phyloP scores from a whole-genome alignment of 2,113 vertebrate species.

The Rhagologus leucostigma region DNA sequence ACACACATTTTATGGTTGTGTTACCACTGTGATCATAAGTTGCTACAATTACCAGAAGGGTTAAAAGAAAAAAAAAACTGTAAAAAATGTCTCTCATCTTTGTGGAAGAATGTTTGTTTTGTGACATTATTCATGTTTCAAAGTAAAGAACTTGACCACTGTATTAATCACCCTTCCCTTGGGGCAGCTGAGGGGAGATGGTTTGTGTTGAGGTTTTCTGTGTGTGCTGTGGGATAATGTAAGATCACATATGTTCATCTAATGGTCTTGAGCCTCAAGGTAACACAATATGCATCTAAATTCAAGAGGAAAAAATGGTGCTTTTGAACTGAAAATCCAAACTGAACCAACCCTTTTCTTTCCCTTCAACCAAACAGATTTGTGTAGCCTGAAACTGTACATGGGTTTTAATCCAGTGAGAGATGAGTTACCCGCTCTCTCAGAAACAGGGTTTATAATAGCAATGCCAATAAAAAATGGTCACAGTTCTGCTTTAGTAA shows the following conservation, averaged over 20 bases:
- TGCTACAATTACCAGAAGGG: neutral
- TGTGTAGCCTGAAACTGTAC: neutral
- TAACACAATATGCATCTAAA: neutral
- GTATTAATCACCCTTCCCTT: neutral
- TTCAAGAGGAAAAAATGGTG: neutral
- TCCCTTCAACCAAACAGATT: neutral
- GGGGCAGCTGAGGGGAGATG: neutral
- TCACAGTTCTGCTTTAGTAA: neutral
- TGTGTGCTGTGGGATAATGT: neutral
- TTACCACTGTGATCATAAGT: rapidly evolving
- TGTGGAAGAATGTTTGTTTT: neutral
- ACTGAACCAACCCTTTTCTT: neutral
- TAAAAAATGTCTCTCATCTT: neutral
- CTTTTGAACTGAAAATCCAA: neutral
- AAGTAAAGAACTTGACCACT: neutral
- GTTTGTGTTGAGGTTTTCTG: neutral
- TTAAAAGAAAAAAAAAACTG: neutral
- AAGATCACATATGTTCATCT: neutral
- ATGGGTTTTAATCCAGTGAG: neutral
- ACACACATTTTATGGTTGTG: neutral
- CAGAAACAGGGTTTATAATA: neutral
- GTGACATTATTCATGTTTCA: neutral
- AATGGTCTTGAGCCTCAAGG: neutral
- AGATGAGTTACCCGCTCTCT: neutral
- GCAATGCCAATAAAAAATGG: neutral